Base-by-base conservation (phyloP, 2,113 vertebrate genomes). In the Gallinago paraguaiae region DNA sequence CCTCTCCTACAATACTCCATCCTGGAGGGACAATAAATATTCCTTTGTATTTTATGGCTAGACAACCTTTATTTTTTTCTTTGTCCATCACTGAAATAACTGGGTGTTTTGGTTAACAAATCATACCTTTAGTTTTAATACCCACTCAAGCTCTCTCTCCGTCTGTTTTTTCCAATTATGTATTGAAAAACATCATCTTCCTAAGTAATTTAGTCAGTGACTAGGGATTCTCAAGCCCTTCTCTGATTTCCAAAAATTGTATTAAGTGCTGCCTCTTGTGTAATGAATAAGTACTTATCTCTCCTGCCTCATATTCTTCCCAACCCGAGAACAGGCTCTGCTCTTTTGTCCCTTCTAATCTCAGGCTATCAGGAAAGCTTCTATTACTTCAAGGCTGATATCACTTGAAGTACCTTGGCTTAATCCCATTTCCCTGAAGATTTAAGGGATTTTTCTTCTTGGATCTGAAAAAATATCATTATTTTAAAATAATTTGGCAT, bases 401-500 rank as follows among this genome's bases (percentile, higher is more conserved):
- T 63, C 70, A 60, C 56, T 91, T 80, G 64, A 97, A 92, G 46
- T 93, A 94, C 61, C 81, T 91, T 86, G 74, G 60, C 80, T 96
- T 97, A 96, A 97, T 96, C 85, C 85, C 19, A 74, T 93, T 97
- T 93, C 96, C 80, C 87, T 77, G 69, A 76, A 80, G 94, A 91
- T 50, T 93, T 93, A 87, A 86, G 53, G 63, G 89, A 77, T 94
- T 93, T 94, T 78, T 90, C 28, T 72, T 84, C 59, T 71, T 72
- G 51, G 30, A 86, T 85, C 50, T 86, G 41, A 83, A 86, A 94
- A 92, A 71, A 50, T 60, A 37, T 41, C 53, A 31, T 92, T 75
- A 87, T 96, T 96, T 93, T 5, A 86, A 94, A 94, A 95, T 87
- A 72, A 85, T 75, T 84, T 82, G 57, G 20, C 7, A 23, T 72